Evolutionary conservation across 2,888 invertebrate species (phyloP).

Genomic region (Zygothrica quintamaculata): DNA sequence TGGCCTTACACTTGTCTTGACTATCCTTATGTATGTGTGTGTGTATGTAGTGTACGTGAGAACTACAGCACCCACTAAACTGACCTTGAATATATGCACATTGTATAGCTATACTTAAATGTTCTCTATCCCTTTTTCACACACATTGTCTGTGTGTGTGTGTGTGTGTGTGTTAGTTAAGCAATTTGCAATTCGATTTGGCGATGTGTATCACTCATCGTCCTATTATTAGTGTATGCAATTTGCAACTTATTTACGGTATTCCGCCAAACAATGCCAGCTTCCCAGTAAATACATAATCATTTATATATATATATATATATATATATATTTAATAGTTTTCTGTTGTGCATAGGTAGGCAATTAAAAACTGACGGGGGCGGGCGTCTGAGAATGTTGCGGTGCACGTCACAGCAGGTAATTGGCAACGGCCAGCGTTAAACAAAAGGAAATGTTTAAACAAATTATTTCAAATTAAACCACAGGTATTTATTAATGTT

Average conservation of each 20-base stretch:
- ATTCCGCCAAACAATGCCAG: conserved; percentile 50
- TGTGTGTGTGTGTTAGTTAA: no score
- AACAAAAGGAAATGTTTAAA: conserved; percentile 81
- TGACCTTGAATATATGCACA: conserved; percentile 5
- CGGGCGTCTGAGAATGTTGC: conserved; percentile 50
- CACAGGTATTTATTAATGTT: conserved; percentile 81
- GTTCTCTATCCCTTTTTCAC: neutral
- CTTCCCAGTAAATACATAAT: conserved; percentile 38
- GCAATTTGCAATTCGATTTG: conserved; percentile 68
- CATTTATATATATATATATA: neutral
- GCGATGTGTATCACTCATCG: conserved; percentile 46
- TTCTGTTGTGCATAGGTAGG: conserved; percentile 2
- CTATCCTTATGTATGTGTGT: neutral
- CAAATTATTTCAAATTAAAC: conserved; percentile 81
- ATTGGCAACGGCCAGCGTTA: conserved; percentile 58
- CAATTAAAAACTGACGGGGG: conserved; percentile 28
- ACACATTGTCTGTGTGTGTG: no score
- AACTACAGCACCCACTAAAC: conserved; percentile 7
- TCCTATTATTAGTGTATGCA: conserved; percentile 33
- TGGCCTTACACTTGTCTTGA: no score
- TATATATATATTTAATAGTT: conserved; percentile 5
- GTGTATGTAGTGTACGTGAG: conserved; percentile 17
- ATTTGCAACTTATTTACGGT: conserved; percentile 60
- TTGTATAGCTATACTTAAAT: neutral
- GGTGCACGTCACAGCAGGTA: conserved; percentile 44